Evolutionary conservation across 2,113 vertebrate species (phyloP), one percentile per base, ranked within the genome.

Genomic region (Pitta sordida): DNA sequence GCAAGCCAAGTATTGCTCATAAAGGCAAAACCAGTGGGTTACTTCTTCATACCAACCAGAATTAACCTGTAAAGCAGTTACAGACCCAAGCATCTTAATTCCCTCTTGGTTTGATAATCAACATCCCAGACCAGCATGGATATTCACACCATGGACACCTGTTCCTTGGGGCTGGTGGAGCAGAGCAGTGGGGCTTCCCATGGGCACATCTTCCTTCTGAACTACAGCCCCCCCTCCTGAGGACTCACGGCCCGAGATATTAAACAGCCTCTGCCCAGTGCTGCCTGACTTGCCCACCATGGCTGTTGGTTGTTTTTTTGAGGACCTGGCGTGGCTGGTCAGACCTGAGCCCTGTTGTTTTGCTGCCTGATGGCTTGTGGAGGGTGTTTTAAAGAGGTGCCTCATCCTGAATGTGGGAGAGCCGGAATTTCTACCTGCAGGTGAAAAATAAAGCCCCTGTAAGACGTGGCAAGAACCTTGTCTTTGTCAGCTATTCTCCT

Each of bases 1-100:
- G 52, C 53, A 80, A 91, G 79, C 79, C 85, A 83, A 93, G 32
- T 78, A 59, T 71, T 86, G 87, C 93, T 93, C 86, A 88, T 67
- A 86, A 88, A 95, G 91, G 44, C 71, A 88, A 90, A 94, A 80
- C 3, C 79, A 63, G 39, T 0, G 4, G 37, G 78, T 81, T 83
- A 83, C 0, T 6, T 80, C 92, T 93, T 70, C n/a, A 32, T 67
- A 75, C 41, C 2, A 9, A 22, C 41, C 23, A 53, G 59, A 79
- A 48, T 53, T 52, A 63, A 15, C 0, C 2, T 37, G 48, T 36
- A 59, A 90, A 87, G 79, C 70, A 74, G 74, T 43, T 78, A n/a
- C 63, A 63, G 75, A 70, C 14, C 24, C 59, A 68, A 32, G 14
- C 55, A 77, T 39, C 82, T 79, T 65, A 62, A 70, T 85, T 85